These are phyloP conservation scores for Oreochromis spilurus DNA, from an alignment of 2,113 vertebrate genomes.

Conservation along the genomic window DNA sequence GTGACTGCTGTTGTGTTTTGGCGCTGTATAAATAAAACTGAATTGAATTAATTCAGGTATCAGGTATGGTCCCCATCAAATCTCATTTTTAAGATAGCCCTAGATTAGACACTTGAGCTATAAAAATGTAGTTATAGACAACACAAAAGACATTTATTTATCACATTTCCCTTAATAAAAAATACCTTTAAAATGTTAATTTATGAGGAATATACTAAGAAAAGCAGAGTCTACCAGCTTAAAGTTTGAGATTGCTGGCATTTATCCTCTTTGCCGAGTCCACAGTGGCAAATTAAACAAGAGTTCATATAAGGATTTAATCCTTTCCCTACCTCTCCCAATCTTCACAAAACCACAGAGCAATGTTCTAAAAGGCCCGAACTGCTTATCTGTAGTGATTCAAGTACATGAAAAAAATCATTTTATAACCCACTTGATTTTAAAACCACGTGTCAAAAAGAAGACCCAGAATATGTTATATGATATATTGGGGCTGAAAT, in stretches of 20 bases:
- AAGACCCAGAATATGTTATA: background rate
- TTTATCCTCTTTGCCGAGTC: background rate
- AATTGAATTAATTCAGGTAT: background rate
- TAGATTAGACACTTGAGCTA: background rate
- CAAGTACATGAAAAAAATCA: background rate
- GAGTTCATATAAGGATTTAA: constrained; percentile 11
- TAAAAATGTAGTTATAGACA: background rate
- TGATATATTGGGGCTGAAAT: background rate
- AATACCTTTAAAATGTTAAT: background rate
- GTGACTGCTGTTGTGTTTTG: background rate
- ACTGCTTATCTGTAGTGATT: background rate
- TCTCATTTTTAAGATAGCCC: background rate
- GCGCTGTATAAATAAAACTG: fast-evolving
- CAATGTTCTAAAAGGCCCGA: background rate
- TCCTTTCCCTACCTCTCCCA: constrained; percentile 1
- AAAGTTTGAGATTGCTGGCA: background rate
- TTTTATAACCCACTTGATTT: background rate
- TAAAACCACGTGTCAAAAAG: background rate
- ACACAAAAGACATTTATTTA: background rate
- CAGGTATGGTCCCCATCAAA: background rate
- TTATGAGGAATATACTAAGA: background rate
- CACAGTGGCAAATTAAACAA: constrained; percentile 18
- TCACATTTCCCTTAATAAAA: background rate
- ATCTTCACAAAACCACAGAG: constrained; percentile 6
- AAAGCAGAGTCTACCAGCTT: background rate